These are phyloP conservation scores for Sphaeramia orbicularis DNA, from an alignment of 2,797 vertebrate genomes.

Conservation along the genomic window DNA sequence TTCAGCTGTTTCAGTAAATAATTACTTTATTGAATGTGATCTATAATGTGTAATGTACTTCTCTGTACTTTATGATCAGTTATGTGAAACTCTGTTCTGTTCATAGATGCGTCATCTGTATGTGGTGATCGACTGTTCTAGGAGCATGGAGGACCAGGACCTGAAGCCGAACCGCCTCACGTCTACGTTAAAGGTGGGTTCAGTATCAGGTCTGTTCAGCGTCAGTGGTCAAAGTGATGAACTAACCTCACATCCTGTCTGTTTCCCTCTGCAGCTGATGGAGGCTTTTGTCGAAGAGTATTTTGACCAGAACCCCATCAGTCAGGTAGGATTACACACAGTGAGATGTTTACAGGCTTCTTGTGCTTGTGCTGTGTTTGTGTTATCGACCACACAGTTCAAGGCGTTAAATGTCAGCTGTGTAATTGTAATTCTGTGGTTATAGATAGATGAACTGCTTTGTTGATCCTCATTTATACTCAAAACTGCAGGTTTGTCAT, in stretches of 20 bases:
- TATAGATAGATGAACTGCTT: too few species aligned
- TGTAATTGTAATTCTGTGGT: too few species aligned
- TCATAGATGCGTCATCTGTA: slow-evolving; percentile 96
- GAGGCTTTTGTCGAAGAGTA: slow-evolving; percentile 96
- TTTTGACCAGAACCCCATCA: slow-evolving; percentile 99
- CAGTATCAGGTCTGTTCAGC: not conserved
- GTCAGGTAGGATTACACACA: slow-evolving; percentile 87
- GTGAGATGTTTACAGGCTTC: not conserved
- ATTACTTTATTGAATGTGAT: too few species aligned
- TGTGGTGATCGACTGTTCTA: slow-evolving; percentile 94
- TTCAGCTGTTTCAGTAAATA: too few species aligned
- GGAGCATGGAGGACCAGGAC: slow-evolving; percentile 98
- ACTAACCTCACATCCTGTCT: not conserved
- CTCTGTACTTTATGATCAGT: too few species aligned
- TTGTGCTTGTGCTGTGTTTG: too few species aligned
- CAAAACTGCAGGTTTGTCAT: too few species aligned
- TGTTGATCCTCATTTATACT: too few species aligned
- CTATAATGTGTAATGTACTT: too few species aligned
- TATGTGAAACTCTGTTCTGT: slow-evolving; percentile 12
- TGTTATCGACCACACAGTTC: not conserved
- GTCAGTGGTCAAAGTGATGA: too few species aligned
- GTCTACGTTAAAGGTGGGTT: slow-evolving; percentile 85
- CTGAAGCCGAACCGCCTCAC: slow-evolving; percentile 94
- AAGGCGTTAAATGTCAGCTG: too few species aligned
- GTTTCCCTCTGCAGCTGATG: slow-evolving; percentile 85